A percentile compares a stretch with the other conserved stretches of the same genome.
phyloP scores from a whole-genome alignment of 1,140 invertebrate genomes.

The Bombus waltoni region DNA sequence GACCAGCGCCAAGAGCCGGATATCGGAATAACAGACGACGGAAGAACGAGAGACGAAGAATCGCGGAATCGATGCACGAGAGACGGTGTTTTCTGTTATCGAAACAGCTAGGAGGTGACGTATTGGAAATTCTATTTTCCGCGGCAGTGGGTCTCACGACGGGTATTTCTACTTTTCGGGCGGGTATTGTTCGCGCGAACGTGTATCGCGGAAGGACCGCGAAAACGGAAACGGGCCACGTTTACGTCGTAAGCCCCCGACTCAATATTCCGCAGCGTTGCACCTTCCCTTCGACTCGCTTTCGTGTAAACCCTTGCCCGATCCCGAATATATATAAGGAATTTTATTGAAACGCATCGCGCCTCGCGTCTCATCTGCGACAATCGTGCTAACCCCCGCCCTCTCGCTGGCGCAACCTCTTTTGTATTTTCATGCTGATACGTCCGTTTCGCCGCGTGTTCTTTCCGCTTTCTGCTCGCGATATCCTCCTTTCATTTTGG shows the following conservation, averaged over 20 bases:
- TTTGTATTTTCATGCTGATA: conserved; percentile 33
- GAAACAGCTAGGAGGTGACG: conserved; percentile 41
- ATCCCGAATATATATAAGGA: conserved; percentile 60
- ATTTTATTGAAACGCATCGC: conserved; percentile 65
- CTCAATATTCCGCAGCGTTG: conserved; percentile 48
- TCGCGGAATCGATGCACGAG: background rate
- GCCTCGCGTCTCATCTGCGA: conserved; percentile 38
- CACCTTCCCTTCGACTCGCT: conserved; percentile 44
- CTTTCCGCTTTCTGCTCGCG: background rate
- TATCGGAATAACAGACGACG: background rate
- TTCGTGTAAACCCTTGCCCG: conserved; percentile 58
- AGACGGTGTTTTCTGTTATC: background rate
- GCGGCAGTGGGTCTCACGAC: conserved; percentile 47
- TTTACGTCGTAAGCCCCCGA: conserved; percentile 49
- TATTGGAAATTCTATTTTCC: conserved; percentile 69
- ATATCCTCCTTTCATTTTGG: conserved; percentile 40
- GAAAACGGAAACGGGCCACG: conserved; percentile 47
- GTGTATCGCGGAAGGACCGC: conserved; percentile 29
- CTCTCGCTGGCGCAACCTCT: background rate
- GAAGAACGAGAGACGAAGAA: too few species aligned
- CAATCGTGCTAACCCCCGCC: background rate
- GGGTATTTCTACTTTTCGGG: conserved; percentile 48
- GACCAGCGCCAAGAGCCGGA: too few species aligned
- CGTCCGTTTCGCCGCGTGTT: background rate
- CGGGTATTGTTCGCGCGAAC: conserved; percentile 43